Percentiles rank a stretch among this genome's conserved stretches.
phyloP scores from a whole-genome alignment of 2,888 invertebrate species.

The Agrotis exclamationis region DNA sequence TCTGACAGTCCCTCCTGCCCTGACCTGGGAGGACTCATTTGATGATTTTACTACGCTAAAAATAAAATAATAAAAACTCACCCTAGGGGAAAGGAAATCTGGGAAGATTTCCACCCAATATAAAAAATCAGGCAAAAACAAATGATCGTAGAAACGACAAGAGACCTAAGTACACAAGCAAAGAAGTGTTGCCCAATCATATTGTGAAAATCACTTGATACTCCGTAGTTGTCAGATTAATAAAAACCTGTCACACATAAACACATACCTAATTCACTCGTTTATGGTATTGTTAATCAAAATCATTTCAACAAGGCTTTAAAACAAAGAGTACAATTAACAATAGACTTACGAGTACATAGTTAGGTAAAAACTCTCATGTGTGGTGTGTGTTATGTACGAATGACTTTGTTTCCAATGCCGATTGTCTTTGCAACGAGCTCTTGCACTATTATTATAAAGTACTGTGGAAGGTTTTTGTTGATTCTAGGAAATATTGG shows the following conservation, averaged over 20 bases:
- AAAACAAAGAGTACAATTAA: slow-evolving; percentile 43
- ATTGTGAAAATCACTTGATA: neutral
- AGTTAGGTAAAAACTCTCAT: slow-evolving; percentile 30
- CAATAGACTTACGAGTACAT: slow-evolving; percentile 33
- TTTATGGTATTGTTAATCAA: slow-evolving; percentile 50
- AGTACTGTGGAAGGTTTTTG: slow-evolving; percentile 20
- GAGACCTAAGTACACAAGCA: no score
- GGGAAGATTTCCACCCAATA: neutral
- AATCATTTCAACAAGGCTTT: slow-evolving; percentile 30
- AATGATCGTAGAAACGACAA: no score
- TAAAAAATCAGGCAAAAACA: no score
- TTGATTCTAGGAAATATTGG: slow-evolving; percentile 1
- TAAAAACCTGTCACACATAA: slow-evolving; percentile 31
- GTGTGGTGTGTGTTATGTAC: neutral
- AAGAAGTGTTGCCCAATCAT: slow-evolving; percentile 1
- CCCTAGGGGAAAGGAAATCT: neutral
- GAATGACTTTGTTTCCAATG: slow-evolving; percentile 6
- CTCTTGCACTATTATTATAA: neutral
- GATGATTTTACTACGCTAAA: no score
- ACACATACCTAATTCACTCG: slow-evolving; percentile 8
- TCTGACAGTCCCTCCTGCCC: no score
- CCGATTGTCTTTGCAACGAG: slow-evolving; percentile 26
- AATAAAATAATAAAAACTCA: no score
- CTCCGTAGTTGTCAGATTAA: neutral
- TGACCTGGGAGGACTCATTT: no score